phyloP scores from a whole-genome alignment of 1,140 invertebrate species.

The Drosophila biarmipes region DNA sequence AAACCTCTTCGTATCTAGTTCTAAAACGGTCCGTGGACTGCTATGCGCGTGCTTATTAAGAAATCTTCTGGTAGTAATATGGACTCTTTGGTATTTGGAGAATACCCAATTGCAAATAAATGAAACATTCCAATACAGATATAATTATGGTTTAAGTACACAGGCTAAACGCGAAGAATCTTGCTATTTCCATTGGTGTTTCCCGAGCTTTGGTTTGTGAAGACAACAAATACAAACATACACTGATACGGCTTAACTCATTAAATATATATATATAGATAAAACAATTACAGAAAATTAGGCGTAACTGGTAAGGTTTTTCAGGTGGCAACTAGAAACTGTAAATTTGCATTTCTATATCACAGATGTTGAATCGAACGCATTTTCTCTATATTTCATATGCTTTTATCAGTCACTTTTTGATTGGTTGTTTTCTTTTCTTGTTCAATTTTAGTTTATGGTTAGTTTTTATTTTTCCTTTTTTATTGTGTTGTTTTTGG shows the following conservation, averaged over 20 bases:
- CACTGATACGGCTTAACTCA: slow-evolving; percentile 50
- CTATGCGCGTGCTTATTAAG: slow-evolving; percentile 81
- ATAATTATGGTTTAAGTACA: slow-evolving; percentile 31
- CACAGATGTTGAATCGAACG: slow-evolving; percentile 50
- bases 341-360: slow-evolving; percentile 61
- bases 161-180: slow-evolving; percentile 55
- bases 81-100: slow-evolving; percentile 84
- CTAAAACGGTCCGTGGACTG: slow-evolving; percentile 19
- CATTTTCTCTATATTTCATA: slow-evolving; percentile 31
- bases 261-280: slow-evolving; percentile 43
- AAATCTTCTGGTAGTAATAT: slow-evolving; percentile 85
- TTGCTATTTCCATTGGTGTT: slow-evolving; percentile 33
- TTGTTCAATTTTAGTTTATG: slow-evolving; percentile 60
- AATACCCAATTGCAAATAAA: slow-evolving; percentile 69
- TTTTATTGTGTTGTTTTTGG: slow-evolving; percentile 55
- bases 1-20: slow-evolving; percentile 6
- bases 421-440: slow-evolving; percentile 49
- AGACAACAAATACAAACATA: slow-evolving; percentile 59
- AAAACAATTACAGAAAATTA: slow-evolving; percentile 52
- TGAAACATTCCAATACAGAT: slow-evolving; percentile 31
- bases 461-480: slow-evolving; percentile 31
- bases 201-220: slow-evolving; percentile 47
- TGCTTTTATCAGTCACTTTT: slow-evolving; percentile 38
- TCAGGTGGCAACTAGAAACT: slow-evolving; percentile 53
- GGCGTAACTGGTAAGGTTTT: slow-evolving; percentile 60